Evolutionary conservation across 2,888 invertebrate species (phyloP), one percentile per base, ranked within the genome.

Genomic region (Mayetiola destructor): DNA sequence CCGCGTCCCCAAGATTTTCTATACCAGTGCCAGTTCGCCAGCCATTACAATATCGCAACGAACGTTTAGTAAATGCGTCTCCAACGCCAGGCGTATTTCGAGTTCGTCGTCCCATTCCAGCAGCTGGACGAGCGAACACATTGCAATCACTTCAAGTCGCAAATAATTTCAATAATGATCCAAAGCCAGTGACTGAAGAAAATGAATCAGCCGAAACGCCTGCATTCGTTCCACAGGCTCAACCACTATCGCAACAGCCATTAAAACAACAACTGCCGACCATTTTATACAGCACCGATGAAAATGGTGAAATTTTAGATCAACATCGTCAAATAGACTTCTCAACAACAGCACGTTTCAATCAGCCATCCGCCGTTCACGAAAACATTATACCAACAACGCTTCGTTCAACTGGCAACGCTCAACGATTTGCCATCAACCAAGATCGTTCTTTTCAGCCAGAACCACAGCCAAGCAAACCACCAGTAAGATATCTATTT

Each of bases 131-230:
- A 52, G 37, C 68, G 37, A 65, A 74, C 76, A 66, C 75, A 68
- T 64, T 76, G 67, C 56, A 76, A 70, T 74, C 79, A 4, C 76
- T 77, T 60, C 73, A 70, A 55, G 72, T 64, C 27, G 65, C 65
- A 54, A 61, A 61, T 12, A 57, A 63, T 30, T 62, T 66, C 8
- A 63, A 63, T 40, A 73, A 75, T 37, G 73, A 73, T 56, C 65
- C 80, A 14, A 80, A 82, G 62, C 83, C 83, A 1, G 83, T 84
- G 8, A 81, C 81, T 1, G 84, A 83, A 69, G 78, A 82, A 62
- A 76, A 76, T 20, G 82, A 83, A 69, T 82, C 83, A 59, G 80
- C 77, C 56, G 63, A 72, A 42, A 77, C 78, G 55, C 76, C 77
- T 59, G 75, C 75, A 59, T 79, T 77, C 48, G 74, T 79, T 29